Conservation (phyloP, 2,113 vertebrate species). For the Myiozetetes cayanensis region DNA sequence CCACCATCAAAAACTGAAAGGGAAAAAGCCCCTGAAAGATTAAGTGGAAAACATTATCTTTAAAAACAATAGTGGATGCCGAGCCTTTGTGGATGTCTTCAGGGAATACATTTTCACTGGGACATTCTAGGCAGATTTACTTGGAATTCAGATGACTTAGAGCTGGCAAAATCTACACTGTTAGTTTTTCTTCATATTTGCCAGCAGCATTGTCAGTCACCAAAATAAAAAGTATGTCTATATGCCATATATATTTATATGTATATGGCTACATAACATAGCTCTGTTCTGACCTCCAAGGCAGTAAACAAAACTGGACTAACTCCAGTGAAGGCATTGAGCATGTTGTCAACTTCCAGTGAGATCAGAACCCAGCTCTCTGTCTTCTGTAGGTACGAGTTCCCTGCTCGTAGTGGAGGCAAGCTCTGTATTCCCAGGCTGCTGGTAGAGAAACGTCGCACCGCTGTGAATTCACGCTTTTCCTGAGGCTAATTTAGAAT, state of each 20-base stretch:
- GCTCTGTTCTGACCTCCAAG: not conserved
- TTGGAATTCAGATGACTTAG: not conserved
- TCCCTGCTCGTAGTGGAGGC: rapidly evolving
- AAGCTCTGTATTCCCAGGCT: not conserved
- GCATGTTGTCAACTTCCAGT: not conserved
- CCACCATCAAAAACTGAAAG: slow-evolving; percentile 56
- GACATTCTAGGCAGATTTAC: slow-evolving; percentile 16
- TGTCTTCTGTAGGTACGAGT: not conserved
- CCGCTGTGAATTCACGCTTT: not conserved
- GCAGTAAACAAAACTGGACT: not conserved
- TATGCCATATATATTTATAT: not conserved
- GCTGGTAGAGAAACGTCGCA: not conserved
- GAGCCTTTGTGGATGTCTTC: not conserved
- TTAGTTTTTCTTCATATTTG: not conserved
- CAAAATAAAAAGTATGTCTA: not conserved
- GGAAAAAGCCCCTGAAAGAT: slow-evolving; percentile 28
- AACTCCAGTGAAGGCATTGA: not conserved
- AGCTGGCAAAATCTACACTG: not conserved
- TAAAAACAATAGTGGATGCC: not conserved
- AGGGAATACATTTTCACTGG: not conserved
- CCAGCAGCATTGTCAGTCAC: not conserved
- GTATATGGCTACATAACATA: not conserved
- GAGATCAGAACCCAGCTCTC: not conserved
- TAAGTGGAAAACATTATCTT: slow-evolving; percentile 66
- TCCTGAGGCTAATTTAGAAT: not conserved